Conservation (phyloP, 2,888 invertebrate genomes). For the Drosophila subquinaria region DNA sequence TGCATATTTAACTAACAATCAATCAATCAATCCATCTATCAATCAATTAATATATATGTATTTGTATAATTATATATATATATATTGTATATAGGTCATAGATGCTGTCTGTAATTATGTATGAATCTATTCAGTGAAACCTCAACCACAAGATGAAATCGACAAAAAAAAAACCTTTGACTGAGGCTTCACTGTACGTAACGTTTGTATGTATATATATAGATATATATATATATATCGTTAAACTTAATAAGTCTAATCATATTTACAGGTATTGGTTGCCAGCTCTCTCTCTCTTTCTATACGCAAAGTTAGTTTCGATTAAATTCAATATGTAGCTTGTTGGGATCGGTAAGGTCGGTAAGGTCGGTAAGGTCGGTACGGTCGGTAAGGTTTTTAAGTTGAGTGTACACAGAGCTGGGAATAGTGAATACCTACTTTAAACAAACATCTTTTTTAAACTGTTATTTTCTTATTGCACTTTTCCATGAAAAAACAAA, state of each 20-base stretch:
- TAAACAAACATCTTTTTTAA: too few relatives aligned
- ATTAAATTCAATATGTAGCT: constrained; percentile 28
- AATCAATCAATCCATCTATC: constrained; percentile 19
- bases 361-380: constrained; percentile 3
- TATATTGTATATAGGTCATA: constrained; percentile 41
- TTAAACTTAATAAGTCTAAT: constrained; percentile 77
- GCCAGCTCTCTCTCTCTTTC: constrained; percentile 4
- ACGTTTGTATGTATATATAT: constrained; percentile 33
- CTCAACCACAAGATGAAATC: constrained; percentile 14
- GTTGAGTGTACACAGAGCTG: neutral
- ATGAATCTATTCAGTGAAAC: constrained; percentile 33
- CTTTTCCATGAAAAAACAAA: neutral
- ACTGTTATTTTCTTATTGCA: too few relatives aligned
- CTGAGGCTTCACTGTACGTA: constrained; percentile 39
- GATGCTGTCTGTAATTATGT: constrained; percentile 42
- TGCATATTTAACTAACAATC: constrained; percentile 23
- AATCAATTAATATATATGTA: constrained; percentile 3
- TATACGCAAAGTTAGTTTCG: constrained; percentile 53
- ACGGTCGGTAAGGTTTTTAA: too few relatives aligned
- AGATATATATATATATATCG: constrained; percentile 43
- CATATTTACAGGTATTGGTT: constrained; percentile 77
- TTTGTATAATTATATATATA: constrained; percentile 43
- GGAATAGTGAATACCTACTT: neutral
- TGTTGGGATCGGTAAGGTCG: constrained; percentile 15
- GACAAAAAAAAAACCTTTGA: constrained; percentile 13